Evolutionary conservation across 1,140 invertebrate genomes (phyloP).

Genomic region (Lucilia cuprina): DNA sequence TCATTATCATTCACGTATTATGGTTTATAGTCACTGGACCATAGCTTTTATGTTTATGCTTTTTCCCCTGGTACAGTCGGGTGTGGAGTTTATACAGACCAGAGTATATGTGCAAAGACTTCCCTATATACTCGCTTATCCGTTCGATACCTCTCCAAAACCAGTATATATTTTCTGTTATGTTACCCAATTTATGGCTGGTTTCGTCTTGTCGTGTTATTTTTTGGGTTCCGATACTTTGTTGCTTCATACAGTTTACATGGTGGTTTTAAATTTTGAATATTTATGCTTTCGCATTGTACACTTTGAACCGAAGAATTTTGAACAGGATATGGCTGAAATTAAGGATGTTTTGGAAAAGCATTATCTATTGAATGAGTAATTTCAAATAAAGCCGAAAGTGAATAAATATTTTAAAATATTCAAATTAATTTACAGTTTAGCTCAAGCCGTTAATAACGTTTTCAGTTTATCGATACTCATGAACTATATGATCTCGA

Average conservation of each 20-base stretch:
- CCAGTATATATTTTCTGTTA: not conserved
- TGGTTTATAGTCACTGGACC: not conserved
- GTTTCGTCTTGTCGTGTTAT: not conserved
- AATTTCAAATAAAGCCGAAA: too few relatives aligned
- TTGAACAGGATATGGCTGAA: not conserved
- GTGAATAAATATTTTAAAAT: too few relatives aligned
- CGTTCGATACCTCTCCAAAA: not conserved
- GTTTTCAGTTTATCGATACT: constrained; percentile 27
- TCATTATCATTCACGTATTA: not conserved
- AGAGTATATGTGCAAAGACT: not conserved
- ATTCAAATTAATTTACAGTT: not conserved
- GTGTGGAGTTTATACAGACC: constrained; percentile 7
- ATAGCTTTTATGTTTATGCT: constrained; percentile 16
- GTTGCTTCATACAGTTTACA: not conserved
- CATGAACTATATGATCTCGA: constrained; percentile 25
- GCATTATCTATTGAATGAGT: constrained; percentile 23
- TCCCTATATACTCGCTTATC: constrained; percentile 14
- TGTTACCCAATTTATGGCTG: not conserved
- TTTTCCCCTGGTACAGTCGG: constrained; percentile 14
- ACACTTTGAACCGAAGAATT: not conserved
- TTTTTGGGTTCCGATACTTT: constrained; percentile 6
- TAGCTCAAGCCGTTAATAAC: not conserved
- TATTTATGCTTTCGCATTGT: constrained; percentile 12
- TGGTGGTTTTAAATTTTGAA: not conserved
- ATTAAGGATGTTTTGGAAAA: not conserved